Conservation (phyloP, 2,113 vertebrate species). For the Scalopus aquaticus region DNA sequence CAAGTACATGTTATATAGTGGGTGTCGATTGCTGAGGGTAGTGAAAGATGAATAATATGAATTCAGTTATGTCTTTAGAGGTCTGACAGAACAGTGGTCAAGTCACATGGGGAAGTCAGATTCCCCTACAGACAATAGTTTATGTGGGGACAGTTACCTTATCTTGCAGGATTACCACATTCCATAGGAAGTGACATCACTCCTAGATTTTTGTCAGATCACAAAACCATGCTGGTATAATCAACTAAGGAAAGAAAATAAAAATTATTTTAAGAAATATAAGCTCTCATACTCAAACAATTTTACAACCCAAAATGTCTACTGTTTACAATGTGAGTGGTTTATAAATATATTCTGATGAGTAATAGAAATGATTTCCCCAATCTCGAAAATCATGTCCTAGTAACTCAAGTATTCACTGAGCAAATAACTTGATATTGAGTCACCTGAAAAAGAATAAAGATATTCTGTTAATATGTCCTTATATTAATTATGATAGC, state of each 20-base stretch:
- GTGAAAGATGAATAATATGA: background rate
- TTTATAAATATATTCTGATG: background rate
- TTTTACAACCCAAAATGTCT: background rate
- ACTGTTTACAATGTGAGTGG: accelerated
- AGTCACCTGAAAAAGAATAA: background rate
- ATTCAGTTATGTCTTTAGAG: background rate
- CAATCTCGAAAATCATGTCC: background rate
- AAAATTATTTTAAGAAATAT: background rate
- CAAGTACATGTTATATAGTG: accelerated
- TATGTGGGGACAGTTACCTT: background rate
- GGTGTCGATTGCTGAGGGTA: background rate
- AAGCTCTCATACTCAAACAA: background rate
- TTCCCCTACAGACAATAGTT: too few relatives aligned
- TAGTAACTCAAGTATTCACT: background rate
- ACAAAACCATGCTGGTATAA: background rate
- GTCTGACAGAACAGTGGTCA: background rate
- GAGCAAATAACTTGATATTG: background rate
- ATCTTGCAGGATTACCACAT: accelerated
- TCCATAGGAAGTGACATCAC: background rate
- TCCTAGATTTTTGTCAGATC: background rate
- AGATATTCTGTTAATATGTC: background rate
- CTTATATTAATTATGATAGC: background rate
- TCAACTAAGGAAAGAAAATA: background rate
- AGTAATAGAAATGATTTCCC: background rate
- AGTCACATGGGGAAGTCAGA: background rate